These are phyloP conservation scores for Periplaneta americana DNA, from an alignment of 1,140 invertebrate genomes.

Conservation along the genomic window DNA sequence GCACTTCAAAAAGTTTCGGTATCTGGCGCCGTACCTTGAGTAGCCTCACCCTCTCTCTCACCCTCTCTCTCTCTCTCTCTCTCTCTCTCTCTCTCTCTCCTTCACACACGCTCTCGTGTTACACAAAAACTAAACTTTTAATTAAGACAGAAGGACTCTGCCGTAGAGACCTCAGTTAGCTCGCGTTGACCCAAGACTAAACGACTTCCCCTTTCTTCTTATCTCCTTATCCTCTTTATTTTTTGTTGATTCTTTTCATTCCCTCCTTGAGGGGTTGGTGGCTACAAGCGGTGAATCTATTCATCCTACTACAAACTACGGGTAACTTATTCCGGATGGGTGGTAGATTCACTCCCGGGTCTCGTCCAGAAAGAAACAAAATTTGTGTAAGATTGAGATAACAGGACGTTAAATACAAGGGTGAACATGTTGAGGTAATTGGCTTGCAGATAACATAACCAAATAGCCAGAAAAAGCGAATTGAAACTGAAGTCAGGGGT, in stretches of 20 bases:
- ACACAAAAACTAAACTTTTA: not conserved
- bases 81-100: not conserved
- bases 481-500: no score
- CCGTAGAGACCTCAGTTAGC: not conserved
- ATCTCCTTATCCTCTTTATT: not conserved
- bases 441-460: no score
- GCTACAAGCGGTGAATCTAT: not conserved
- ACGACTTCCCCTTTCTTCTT: not conserved
- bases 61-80: no score
- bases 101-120: not conserved
- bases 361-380: not conserved
- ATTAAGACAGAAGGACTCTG: not conserved
- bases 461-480: no score
- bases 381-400: not conserved
- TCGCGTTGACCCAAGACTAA: not conserved
- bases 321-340: not conserved
- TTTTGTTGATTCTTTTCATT: not conserved
- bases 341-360: not conserved
- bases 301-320: not conserved
- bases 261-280: not conserved
- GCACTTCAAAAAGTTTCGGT: no score
- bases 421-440: not conserved
- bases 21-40: not conserved
- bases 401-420: not conserved
- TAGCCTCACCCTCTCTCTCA: not conserved